These are phyloP conservation scores for Cyphomyrmex costatus DNA, from an alignment of 1,140 invertebrate genomes.

Conservation along the genomic window DNA sequence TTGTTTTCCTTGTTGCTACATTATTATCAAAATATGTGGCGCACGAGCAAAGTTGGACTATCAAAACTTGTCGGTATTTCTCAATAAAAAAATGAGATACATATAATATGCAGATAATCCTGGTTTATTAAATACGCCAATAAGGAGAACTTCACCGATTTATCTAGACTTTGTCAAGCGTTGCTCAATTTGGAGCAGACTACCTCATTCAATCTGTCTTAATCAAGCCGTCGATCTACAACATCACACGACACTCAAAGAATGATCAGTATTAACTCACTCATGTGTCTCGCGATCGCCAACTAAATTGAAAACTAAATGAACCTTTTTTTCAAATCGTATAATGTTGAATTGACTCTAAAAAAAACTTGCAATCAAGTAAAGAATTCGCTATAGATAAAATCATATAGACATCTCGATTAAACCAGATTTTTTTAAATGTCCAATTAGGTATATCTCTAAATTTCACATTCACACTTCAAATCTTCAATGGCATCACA, in stretches of 20 bases:
- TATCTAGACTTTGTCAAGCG: slow-evolving; percentile 34
- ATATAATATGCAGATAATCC: not conserved
- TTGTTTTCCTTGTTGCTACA: not conserved
- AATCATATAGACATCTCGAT: not conserved
- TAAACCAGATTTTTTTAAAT: not conserved
- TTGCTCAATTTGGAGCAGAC: slow-evolving; percentile 42
- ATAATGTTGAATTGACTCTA: not conserved
- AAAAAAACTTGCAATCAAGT: not conserved
- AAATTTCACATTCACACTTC: not conserved
- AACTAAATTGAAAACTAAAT: slow-evolving; percentile 5
- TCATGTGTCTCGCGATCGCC: not conserved
- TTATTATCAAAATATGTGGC: not conserved
- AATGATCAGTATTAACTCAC: slow-evolving; percentile 29
- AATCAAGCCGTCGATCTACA: slow-evolving; percentile 51
- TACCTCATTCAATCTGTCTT: slow-evolving; percentile 50
- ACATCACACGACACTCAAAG: slow-evolving; percentile 33
- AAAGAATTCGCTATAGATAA: not conserved
- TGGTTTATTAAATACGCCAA: not conserved
- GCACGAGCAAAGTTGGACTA: not conserved
- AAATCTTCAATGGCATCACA: not conserved
- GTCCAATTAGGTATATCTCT: not conserved
- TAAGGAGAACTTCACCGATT: slow-evolving; percentile 14
- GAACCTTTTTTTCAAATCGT: not conserved
- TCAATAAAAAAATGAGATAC: not conserved
- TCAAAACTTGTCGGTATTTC: not conserved